A percentile compares a stretch with the other conserved stretches of the same genome.
Conservation (phyloP, 2,113 vertebrate genomes). For the Pseudois nayaur region DNA sequence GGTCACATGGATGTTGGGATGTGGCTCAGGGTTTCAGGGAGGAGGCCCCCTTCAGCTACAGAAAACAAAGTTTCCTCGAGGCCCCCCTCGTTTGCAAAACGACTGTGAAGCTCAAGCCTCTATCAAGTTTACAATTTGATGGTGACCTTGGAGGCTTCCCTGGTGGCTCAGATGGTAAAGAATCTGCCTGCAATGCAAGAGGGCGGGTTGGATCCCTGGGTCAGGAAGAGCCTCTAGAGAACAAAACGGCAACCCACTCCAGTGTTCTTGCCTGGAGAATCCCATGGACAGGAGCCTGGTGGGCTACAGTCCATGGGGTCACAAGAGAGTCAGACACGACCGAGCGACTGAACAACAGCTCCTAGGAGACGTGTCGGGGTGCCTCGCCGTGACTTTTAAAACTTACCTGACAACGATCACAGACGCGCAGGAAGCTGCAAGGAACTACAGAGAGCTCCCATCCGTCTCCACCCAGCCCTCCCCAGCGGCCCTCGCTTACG, state of each 20-base stretch:
- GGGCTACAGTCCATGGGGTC: not conserved
- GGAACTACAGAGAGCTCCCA: too few species aligned
- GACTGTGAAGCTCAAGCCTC: not conserved
- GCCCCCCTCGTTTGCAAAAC: too few species aligned
- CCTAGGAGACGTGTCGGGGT: fast-evolving
- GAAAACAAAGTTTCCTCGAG: fast-evolving
- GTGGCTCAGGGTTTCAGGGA: not conserved
- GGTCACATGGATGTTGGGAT: fast-evolving
- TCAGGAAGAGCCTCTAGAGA: not conserved
- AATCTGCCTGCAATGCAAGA: not conserved
- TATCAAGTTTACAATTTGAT: not conserved
- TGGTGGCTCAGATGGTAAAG: too few species aligned
- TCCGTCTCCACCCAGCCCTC: fast-evolving
- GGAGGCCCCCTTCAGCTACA: not conserved
- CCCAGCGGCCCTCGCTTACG: fast-evolving
- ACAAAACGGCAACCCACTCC: fast-evolving
- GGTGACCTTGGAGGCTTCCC: too few species aligned
- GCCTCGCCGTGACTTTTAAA: not conserved
- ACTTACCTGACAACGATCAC: not conserved
- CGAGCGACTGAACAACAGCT: fast-evolving
- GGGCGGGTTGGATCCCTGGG: not conserved
- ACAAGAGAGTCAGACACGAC: not conserved
- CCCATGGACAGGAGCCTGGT: not conserved
- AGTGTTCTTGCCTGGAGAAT: not conserved
- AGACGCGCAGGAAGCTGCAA: not conserved